Conservation (phyloP, 2,888 invertebrate genomes). For the Crematogaster levior region DNA sequence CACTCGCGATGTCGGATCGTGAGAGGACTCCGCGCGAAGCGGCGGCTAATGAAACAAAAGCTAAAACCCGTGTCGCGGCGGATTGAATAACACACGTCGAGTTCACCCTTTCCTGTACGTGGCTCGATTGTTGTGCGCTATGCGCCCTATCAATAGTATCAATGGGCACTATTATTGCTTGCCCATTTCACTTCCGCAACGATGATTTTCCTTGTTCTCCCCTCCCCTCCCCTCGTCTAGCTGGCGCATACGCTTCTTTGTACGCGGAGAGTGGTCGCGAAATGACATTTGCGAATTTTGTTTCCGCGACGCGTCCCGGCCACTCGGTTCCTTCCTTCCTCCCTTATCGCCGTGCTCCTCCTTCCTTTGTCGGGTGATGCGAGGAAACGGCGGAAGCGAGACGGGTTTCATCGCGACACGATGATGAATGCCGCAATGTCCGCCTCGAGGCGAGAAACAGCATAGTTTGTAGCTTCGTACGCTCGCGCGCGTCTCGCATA, state of each 20-base stretch:
- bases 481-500: background rate
- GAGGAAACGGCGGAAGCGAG: background rate
- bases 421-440: slow-evolving; percentile 53
- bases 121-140: slow-evolving; percentile 4
- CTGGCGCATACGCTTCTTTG: background rate
- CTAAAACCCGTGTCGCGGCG: slow-evolving; percentile 1
- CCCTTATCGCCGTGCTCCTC: slow-evolving; percentile 4
- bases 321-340: slow-evolving; percentile 2
- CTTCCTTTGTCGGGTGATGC: slow-evolving; percentile 20
- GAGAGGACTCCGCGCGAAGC: background rate
- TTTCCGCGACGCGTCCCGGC: background rate
- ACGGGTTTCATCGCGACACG: slow-evolving; percentile 50
- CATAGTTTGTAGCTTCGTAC: slow-evolving; percentile 25
- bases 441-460: slow-evolving; percentile 52
- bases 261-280: background rate
- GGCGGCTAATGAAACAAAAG: slow-evolving; percentile 43
- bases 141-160: slow-evolving; percentile 26
- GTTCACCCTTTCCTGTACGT: background rate
- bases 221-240: background rate
- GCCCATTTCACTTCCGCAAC: background rate
- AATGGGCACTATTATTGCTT: slow-evolving; percentile 22
- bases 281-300: slow-evolving; percentile 38
- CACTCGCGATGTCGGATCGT: background rate
- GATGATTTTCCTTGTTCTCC: background rate
- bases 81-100: slow-evolving; percentile 38